These are phyloP conservation scores for Phortica variegata DNA, from an alignment of 1,140 invertebrate species.

Conservation along the genomic window DNA sequence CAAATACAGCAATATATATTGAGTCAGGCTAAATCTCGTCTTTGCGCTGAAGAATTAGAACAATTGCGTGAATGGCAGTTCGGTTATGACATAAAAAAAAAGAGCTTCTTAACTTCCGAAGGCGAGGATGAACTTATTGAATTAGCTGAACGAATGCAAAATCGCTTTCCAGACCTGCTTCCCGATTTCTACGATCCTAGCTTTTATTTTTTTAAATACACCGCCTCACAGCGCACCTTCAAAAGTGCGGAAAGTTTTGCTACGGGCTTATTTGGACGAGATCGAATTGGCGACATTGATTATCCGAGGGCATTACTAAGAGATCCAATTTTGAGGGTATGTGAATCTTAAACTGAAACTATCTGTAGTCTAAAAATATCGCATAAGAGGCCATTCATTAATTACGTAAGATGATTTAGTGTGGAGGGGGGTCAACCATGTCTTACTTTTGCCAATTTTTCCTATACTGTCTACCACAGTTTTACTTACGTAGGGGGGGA, in stretches of 20 bases:
- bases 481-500: too few relatives aligned
- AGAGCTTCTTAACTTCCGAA: constrained; percentile 64
- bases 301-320: constrained; percentile 65
- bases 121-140: constrained; percentile 68
- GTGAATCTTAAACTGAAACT: too few relatives aligned
- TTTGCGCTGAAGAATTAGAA: constrained; percentile 49
- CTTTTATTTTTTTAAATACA: constrained; percentile 71
- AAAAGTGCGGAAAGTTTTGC: constrained; percentile 74
- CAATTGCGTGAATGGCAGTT: constrained; percentile 56
- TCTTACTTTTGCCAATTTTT: too few relatives aligned
- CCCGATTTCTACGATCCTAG: constrained; percentile 61
- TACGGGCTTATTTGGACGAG: constrained; percentile 70
- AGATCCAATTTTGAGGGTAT: constrained; percentile 73
- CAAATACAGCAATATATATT: constrained; percentile 60
- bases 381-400: too few relatives aligned
- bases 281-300: constrained; percentile 61
- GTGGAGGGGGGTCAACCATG: too few relatives aligned
- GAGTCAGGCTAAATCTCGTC: constrained; percentile 19
- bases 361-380: too few relatives aligned
- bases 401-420: too few relatives aligned
- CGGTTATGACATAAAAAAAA: constrained; percentile 53
- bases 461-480: too few relatives aligned
- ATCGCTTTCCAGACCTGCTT: constrained; percentile 65
- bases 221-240: constrained; percentile 71
- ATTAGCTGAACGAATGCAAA: constrained; percentile 67